A percentile compares a stretch with the other conserved stretches of the same genome.
These are phyloP conservation scores for Promerops cafer DNA, from an alignment of 2,113 vertebrate genomes.

Conservation along the genomic window DNA sequence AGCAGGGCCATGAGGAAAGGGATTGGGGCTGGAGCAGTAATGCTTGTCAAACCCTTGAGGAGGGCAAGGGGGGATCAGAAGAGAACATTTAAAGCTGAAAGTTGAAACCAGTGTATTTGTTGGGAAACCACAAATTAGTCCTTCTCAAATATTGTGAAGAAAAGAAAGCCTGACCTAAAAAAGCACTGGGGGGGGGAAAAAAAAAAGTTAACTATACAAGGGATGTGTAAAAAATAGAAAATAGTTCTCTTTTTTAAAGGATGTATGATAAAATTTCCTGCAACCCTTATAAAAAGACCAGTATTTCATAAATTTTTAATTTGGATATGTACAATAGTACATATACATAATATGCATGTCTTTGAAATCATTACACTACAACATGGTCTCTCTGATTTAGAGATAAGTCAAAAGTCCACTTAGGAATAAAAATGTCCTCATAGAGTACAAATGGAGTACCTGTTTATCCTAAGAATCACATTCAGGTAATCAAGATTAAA, in stretches of 20 bases:
- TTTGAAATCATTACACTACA: background rate
- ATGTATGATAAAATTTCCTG: background rate
- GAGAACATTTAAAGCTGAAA: background rate
- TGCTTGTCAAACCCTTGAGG: background rate
- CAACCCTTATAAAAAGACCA: background rate
- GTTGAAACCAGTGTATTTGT: background rate
- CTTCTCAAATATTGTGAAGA: background rate
- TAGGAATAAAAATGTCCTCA: background rate
- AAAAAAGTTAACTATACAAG: background rate
- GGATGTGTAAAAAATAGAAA: background rate
- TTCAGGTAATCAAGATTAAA: background rate
- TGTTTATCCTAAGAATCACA: background rate
- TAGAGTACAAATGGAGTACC: background rate
- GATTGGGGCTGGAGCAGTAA: background rate
- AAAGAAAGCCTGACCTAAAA: background rate
- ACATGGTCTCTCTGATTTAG: background rate
- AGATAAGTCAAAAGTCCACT: background rate
- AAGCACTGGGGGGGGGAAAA: too few species aligned
- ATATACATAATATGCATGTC: background rate
- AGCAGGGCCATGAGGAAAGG: background rate
- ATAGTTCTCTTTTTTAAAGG: background rate
- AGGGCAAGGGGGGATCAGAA: background rate
- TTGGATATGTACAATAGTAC: too few species aligned
- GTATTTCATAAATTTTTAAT: background rate
- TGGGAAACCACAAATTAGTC: background rate